Percentiles rank a stretch among this genome's conserved stretches.
phyloP scores from a whole-genome alignment of 1,140 invertebrate genomes.

The Thaumatotibia leucotreta region DNA sequence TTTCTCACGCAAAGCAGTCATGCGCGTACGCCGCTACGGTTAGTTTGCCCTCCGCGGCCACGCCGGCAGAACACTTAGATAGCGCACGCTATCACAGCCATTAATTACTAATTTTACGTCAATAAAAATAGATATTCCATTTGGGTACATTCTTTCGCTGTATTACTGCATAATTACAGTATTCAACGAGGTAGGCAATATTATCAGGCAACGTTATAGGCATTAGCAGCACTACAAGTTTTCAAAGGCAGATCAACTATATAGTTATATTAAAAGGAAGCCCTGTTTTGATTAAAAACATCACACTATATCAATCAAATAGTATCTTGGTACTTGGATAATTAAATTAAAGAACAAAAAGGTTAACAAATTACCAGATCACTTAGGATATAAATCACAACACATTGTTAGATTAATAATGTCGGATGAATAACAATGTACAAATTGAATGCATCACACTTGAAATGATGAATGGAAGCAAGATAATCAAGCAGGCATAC shows the following conservation, averaged over 20 bases:
- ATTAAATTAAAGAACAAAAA: conserved; percentile 1
- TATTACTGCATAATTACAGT: too few relatives aligned
- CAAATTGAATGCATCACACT: conserved; percentile 31
- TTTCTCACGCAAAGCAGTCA: conserved; percentile 61
- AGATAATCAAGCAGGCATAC: conserved; percentile 27
- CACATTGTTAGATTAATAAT: background rate
- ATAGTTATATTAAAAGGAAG: too few relatives aligned
- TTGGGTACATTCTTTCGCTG: background rate
- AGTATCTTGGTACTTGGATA: background rate
- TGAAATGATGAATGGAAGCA: conserved; percentile 29
- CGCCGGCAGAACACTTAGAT: conserved; percentile 35
- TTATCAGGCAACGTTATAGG: too few relatives aligned
- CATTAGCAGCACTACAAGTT: too few relatives aligned
- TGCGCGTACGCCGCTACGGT: conserved; percentile 59
- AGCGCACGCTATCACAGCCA: conserved; percentile 31
- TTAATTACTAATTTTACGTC: conserved; percentile 13
- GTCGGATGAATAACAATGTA: conserved; percentile 12
- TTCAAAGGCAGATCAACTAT: too few relatives aligned
- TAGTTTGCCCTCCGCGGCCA: conserved; percentile 40
- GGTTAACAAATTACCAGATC: background rate
- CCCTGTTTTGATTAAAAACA: too few relatives aligned
- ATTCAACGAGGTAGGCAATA: too few relatives aligned
- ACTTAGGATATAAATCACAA: background rate
- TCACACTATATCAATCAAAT: background rate
- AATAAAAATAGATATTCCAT: conserved; percentile 21